These are phyloP conservation scores for Hydropotes inermis DNA, from an alignment of 2,113 vertebrate genomes.

Conservation along the genomic window DNA sequence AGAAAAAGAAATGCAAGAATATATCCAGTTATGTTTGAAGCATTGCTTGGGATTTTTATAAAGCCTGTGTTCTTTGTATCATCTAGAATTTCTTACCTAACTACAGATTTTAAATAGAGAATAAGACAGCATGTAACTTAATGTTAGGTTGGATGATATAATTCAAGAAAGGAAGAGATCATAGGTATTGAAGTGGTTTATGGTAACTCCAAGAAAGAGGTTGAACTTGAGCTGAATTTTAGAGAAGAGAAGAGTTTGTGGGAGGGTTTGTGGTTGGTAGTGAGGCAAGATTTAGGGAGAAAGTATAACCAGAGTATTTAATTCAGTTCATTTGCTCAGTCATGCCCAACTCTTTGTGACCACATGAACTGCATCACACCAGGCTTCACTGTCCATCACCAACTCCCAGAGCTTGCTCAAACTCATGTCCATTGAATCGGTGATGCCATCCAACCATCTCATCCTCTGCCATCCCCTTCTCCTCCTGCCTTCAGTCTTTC, in stretches of 20 bases:
- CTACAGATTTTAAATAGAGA: neutral
- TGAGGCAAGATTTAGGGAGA: neutral
- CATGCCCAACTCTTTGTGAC: neutral
- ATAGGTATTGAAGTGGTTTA: neutral
- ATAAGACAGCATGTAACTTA: neutral
- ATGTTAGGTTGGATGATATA: neutral
- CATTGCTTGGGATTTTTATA: neutral
- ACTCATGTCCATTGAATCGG: neutral
- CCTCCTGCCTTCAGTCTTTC: neutral
- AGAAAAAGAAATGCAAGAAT: neutral
- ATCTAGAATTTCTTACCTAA: neutral
- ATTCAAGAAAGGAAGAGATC: neutral
- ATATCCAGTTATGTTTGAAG: neutral
- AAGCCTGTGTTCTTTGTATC: neutral
- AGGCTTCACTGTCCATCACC: neutral
- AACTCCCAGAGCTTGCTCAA: neutral
- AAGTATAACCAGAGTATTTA: neutral
- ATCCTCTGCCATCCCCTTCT: neutral
- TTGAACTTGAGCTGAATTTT: neutral
- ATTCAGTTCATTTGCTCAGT: neutral
- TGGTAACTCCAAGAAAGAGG: neutral
- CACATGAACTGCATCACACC: fast-evolving
- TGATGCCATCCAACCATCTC: neutral
- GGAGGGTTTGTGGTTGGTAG: neutral
- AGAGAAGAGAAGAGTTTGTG: neutral